A percentile compares a stretch with the other conserved stretches of the same genome.
These are phyloP conservation scores for Daboia siamensis DNA, from an alignment of 2,113 vertebrate genomes.

Conservation along the genomic window DNA sequence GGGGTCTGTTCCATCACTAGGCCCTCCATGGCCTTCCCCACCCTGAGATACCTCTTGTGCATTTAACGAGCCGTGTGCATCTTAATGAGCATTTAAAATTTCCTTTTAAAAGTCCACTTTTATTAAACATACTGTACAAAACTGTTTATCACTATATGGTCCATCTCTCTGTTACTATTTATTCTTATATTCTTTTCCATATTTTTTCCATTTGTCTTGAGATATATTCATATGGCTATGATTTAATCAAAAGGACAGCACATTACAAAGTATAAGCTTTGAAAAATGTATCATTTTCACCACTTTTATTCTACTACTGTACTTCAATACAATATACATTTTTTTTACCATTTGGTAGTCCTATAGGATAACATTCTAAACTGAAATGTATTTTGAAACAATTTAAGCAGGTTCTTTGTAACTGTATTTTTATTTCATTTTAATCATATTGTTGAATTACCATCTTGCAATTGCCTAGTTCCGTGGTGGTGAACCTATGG, in stretches of 20 bases:
- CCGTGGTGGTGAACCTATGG: too few species aligned
- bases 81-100: too few species aligned
- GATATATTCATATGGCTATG: neutral
- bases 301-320: neutral
- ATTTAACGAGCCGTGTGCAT: too few species aligned
- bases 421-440: neutral
- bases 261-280: neutral
- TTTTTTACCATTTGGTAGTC: neutral
- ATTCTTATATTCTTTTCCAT: neutral
- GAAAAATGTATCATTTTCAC: neutral
- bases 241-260: neutral
- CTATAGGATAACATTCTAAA: neutral
- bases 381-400: neutral
- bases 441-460: neutral
- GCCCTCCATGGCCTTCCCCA: too few species aligned
- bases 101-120: neutral
- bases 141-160: neutral
- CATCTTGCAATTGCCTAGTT: neutral
- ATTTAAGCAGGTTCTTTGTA: neutral
- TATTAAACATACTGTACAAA: neutral
- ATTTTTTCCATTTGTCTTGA: neutral
- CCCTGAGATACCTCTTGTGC: too few species aligned
- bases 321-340: neutral
- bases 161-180: neutral
- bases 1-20: too few species aligned